Base-by-base conservation (phyloP, 92 coral and sea anemone genomes). In the Zoanthus gigantus region DNA sequence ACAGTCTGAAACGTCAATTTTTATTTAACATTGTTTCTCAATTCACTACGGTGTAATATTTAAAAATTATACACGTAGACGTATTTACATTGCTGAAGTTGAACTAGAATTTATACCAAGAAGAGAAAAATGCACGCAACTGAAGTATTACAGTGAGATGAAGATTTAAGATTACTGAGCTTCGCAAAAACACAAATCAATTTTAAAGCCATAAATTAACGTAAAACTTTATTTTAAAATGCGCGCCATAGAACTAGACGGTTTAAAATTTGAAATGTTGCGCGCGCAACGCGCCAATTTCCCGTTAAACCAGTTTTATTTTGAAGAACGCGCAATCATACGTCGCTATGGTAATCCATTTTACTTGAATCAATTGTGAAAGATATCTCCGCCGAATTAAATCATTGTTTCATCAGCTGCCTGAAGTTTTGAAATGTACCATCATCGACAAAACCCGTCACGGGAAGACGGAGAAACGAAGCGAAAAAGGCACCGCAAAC, bases 401-500 rank as follows among this genome's bases (percentile, higher is more conserved):
- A 45, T 16, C 7, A 12, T 7, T 37, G 11, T 0, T 18, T 63
- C 42, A 42, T 18, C 5, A 23, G 0, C 37, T 9, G 73, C 31
- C 18, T 45, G 2, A n/a, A 45, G 0, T 18, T 18, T 47, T 46
- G 29, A 65, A 81, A 81, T 81, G 85, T 66, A 60, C 60, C 84
- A 63, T 63, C 69, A 45, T 81, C 85, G 75, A 0, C 61, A 66
- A 50, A 81, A 81, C 58, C 50, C 57, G 31, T 81, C 74, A 15
- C 60, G 74, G 46, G 74, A 81, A 81, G 85, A 81, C 16, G 75
- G 44, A 29, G 85, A 81, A 47, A 65, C 23, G 44, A 81, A 81
- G 53, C 85, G 85, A 16, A 81, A 81, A 18, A 54, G 85, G 13
- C 75, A 66, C 52, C 85, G 85, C n/a, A 81, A 81, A 28, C 67